Base-by-base conservation (phyloP, 2,113 vertebrate genomes). In the Clarias magur region DNA sequence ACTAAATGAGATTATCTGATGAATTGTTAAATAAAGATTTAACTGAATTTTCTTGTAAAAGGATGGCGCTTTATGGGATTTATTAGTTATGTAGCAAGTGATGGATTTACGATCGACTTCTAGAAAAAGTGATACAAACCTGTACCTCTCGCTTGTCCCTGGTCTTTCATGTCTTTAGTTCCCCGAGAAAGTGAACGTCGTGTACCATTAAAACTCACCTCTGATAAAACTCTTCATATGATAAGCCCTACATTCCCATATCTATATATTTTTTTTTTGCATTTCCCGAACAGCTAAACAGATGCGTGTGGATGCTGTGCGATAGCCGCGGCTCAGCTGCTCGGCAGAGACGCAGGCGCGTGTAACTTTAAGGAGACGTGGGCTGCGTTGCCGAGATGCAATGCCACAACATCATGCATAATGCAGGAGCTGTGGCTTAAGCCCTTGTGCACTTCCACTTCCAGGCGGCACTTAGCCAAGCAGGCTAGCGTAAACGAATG, bases 371-470 rank as follows among this genome's bases (percentile, higher is more conserved):
- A 94, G 91, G 91, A 91, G 91, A 92, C 86, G 89, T 88, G 90
- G 92, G 91, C 92, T 89, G 91, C 90, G 93, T 89, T 94, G 93
- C 93, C 91, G 92, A 94, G 94, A 94, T 92, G 94, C 94, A 92
- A 87, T 92, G 92, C 93, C 91, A 92, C 91, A 85, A 92, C 90
- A 91, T 92, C 68, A 92, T 96, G 93, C 91, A 96, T 95, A 94
- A 96, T 96, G 95, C 94, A 96, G 94, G 30, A 65, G 86, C 87
- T 93, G 90, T 89, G 91, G 94, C 93, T 91, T 89, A 89, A 91
- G 91, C 92, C 93, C 90, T 94, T 85, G 91, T 88, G 92, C 93
- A 94, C 92, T 91, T 92, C 88, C 90, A 92, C 93, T 94, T 92
- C 91, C 84, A 90, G 83, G 73, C 80, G 82, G 85, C 85, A 85